Evolutionary conservation across 2,888 invertebrate genomes (phyloP).

Genomic region (Tachina lurida): DNA sequence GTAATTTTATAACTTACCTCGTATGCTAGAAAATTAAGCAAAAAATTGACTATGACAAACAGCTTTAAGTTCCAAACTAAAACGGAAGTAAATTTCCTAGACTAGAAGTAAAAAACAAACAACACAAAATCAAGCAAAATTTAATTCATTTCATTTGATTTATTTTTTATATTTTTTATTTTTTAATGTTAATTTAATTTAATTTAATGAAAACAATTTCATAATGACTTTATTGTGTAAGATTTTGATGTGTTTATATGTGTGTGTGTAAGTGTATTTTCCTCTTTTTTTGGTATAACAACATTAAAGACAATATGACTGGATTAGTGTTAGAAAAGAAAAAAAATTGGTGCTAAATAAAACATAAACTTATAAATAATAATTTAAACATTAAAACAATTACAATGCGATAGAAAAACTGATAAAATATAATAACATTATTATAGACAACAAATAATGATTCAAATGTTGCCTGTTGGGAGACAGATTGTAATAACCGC

Average conservation of each 20-base stretch:
- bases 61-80: constrained; percentile 22
- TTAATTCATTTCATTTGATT: constrained; percentile 59
- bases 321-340: constrained; percentile 44
- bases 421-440: constrained; percentile 57
- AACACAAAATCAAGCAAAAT: constrained; percentile 34
- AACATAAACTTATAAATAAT: constrained; percentile 33
- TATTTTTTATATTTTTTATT: too few relatives aligned
- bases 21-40: not conserved
- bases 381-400: constrained; percentile 41
- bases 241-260: constrained; percentile 16
- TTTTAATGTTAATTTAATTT: constrained; percentile 54
- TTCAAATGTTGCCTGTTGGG: constrained; percentile 17
- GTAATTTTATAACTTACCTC: not conserved
- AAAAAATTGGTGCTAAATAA: constrained; percentile 53
- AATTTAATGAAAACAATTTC: constrained; percentile 62
- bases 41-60: constrained; percentile 28
- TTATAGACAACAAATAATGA: constrained; percentile 24
- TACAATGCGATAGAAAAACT: constrained; percentile 54
- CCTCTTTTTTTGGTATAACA: not conserved
- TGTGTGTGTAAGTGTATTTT: not conserved
- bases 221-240: constrained; percentile 66
- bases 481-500: constrained; percentile 90
- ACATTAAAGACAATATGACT: constrained; percentile 53
- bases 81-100: constrained; percentile 67
- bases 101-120: constrained; percentile 30